These are phyloP conservation scores for human DNA, from an alignment of 2,113 vertebrate species.

Conservation along the genomic window GRCh38 chr1:153425001-153425500, in stretches of 20 bases:
- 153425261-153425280: rapidly evolving
- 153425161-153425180: background rate
- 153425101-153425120: background rate
- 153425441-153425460: background rate
- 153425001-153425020: no score
- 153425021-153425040: no score
- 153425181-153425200: background rate
- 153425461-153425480: background rate
- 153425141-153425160: background rate
- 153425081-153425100: background rate
- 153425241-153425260: background rate
- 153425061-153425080: background rate
- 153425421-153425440: background rate
- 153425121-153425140: background rate
- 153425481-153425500: background rate
- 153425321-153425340: background rate
- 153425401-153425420: background rate
- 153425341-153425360: background rate
- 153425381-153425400: background rate
- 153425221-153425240: background rate
- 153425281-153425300: no score
- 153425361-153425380: background rate
- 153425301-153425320: no score
- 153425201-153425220: background rate
- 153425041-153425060: no score